Conservation (phyloP, 2,888 invertebrate genomes). For the Rhagium mordax region DNA sequence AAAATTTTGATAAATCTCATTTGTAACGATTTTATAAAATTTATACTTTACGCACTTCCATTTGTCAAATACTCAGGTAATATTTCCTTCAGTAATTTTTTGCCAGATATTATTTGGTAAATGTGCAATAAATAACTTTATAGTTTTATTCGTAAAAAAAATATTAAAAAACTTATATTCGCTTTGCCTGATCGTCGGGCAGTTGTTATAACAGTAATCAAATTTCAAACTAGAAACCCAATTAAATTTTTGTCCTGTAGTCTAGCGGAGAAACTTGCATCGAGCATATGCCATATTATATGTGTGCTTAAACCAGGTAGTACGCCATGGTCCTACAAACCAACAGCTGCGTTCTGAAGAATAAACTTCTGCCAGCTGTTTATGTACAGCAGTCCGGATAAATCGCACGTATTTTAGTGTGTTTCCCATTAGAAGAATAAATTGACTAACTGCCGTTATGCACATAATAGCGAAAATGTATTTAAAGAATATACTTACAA, state of each 20-base stretch:
- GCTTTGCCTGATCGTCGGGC: neutral
- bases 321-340: conserved; percentile 61
- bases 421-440: conserved; percentile 44
- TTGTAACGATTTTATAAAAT: too few species aligned
- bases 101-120: too few species aligned
- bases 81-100: too few species aligned
- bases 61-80: too few species aligned
- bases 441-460: conserved; percentile 58
- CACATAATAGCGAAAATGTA: conserved; percentile 68
- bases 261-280: conserved; percentile 37
- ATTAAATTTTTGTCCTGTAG: conserved; percentile 28
- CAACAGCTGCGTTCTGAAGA: conserved; percentile 70
- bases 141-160: too few species aligned
- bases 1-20: too few species aligned
- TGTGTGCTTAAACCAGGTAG: conserved; percentile 63
- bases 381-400: conserved; percentile 61
- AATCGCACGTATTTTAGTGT: conserved; percentile 46
- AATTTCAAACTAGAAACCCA: conserved; percentile 32
- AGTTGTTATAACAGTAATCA: conserved; percentile 19
- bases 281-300: conserved; percentile 60
- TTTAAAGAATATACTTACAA: conserved; percentile 59
- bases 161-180: neutral
- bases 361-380: conserved; percentile 71
- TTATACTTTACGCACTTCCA: too few species aligned
- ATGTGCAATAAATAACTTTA: too few species aligned